Evolutionary conservation across 2,888 invertebrate genomes (phyloP).

Genomic region (Trilocha varians): DNA sequence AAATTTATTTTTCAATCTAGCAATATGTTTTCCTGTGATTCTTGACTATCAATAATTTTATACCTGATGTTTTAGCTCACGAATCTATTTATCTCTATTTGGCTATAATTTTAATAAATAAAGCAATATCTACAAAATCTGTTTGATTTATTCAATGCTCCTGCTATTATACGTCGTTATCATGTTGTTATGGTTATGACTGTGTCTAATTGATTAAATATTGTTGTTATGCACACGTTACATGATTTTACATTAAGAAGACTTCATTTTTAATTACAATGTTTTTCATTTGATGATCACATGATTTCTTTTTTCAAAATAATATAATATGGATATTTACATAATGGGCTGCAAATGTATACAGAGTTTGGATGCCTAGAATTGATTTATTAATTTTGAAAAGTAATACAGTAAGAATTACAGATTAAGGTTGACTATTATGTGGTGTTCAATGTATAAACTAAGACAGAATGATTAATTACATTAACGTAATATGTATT

Average conservation of each 20-base stretch:
- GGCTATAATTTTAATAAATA: constrained; percentile 65
- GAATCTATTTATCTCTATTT: constrained; percentile 48
- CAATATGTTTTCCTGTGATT: constrained; percentile 65
- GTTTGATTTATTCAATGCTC: constrained; percentile 1
- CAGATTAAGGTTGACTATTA: no score
- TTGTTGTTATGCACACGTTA: not conserved
- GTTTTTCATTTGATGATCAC: no score
- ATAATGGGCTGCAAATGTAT: no score
- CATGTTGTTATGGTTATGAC: not conserved
- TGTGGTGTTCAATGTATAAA: no score
- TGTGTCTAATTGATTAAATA: not conserved
- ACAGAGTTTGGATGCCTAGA: no score
- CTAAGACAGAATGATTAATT: no score
- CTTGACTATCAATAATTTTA: constrained; percentile 65
- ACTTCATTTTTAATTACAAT: no score
- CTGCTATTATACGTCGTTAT: not conserved
- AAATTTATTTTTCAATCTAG: constrained; percentile 50
- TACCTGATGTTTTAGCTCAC: constrained; percentile 59
- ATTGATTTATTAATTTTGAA: no score
- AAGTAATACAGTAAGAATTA: no score
- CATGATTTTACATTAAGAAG: not conserved
- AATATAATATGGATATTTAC: no score
- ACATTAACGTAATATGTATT: no score
- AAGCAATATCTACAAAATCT: constrained; percentile 51
- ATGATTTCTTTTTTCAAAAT: no score